Base-by-base conservation (phyloP, 2,888 invertebrate species). In the Catotricha subobsoleta region DNA sequence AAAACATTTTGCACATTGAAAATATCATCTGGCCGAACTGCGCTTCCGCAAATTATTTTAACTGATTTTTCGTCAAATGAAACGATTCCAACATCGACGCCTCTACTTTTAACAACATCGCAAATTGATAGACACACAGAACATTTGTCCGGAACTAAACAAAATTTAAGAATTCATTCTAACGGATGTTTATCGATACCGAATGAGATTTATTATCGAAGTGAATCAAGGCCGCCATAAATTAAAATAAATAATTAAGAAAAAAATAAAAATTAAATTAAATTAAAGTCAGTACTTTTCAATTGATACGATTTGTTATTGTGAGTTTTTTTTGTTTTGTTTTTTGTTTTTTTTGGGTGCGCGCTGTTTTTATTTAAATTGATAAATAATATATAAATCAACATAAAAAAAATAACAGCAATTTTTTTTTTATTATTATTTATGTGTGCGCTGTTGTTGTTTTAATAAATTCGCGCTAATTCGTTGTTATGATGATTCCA, bases 11-110 rank as follows among this genome's bases (percentile, higher is more conserved):
- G 29, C 20, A 21, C 40, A 13, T 33, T 41, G 18, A 35, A 35
- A 12, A 20, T 41, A 19, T 28, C 28, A 2, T 8, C 25, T 28
- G 28, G 18, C 16, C 27, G 5, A 2, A 12, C 30, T 20, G 47
- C 60, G 43, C 36, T 36, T 36, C 61, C 61, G 37, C 56, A 54
- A 48, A 60, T 61, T 12, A 55, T 58, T 27, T 48, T 60, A 38
- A 59, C 58, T 23, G 59, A 61, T 46, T 61, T 52, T 36, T 56
- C 50, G 27, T 35, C 20, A 15, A 7, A 39, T 20, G 33, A 42
- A 29, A 15, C 23, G 19, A 31, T 25, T 20, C 31, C 29, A 30
- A 29, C 23, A 37, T 19, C 33, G 13, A 37, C 30, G 23, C 21
- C 42, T 15, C 6, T 38, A 16, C n/a, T 38, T n/a, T 31, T 20